phyloP scores from a whole-genome alignment of 2,888 invertebrate genomes.

The Tupiocoris notatus region DNA sequence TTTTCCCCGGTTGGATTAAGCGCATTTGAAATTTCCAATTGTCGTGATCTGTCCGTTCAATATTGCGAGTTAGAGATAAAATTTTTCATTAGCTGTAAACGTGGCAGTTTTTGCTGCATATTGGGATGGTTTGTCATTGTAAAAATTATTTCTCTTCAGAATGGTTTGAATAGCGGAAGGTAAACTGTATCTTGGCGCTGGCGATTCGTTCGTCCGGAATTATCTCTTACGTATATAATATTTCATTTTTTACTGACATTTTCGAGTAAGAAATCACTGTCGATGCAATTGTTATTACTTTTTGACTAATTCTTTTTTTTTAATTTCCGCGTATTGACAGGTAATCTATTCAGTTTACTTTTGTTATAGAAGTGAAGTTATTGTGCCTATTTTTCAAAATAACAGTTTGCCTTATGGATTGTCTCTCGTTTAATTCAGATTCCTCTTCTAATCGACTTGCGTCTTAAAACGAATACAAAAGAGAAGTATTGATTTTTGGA shows the following conservation, averaged over 20 bases:
- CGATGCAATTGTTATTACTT: not conserved
- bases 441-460: not conserved
- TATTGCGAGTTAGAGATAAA: not conserved
- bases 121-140: not conserved
- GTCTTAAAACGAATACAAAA: too few species aligned
- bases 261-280: not conserved
- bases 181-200: not conserved
- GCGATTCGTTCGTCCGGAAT: not conserved
- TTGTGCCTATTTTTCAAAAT: conserved; percentile 39
- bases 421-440: not conserved
- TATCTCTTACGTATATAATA: not conserved
- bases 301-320: not conserved
- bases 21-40: not conserved
- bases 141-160: not conserved
- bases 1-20: not conserved
- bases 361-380: not conserved
- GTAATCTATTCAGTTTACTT: not conserved
- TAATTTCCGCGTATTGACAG: not conserved
- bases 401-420: conserved; percentile 34
- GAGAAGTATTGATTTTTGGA: too few species aligned
- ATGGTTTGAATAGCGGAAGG: not conserved
- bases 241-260: not conserved
- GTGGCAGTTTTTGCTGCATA: too few species aligned
- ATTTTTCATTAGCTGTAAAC: too few species aligned
- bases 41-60: not conserved